A percentile compares a stretch with the other conserved stretches of the same genome.
Conservation (phyloP, 2,797 vertebrate species). For the Chelon auratus region DNA sequence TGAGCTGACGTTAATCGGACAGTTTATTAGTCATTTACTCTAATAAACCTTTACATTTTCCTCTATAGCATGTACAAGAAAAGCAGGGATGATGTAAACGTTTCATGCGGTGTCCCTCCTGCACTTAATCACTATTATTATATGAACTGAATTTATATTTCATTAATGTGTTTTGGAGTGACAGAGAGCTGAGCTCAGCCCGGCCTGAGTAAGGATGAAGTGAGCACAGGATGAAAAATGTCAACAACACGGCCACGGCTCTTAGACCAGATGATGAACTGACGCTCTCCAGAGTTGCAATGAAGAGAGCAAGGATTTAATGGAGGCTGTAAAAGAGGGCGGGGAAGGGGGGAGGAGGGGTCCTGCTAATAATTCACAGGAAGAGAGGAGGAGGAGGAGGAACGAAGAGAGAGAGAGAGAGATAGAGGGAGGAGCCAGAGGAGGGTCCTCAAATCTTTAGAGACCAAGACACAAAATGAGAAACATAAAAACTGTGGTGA, state of each 20-base stretch:
- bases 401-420: background rate
- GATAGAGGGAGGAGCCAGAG: slow-evolving; percentile 5
- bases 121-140: slow-evolving; percentile 42
- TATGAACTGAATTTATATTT: slow-evolving; percentile 58
- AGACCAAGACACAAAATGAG: no score
- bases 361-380: slow-evolving; percentile 70
- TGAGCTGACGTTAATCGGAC: background rate
- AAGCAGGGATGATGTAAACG: background rate
- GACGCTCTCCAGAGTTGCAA: slow-evolving; percentile 48
- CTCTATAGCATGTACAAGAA: background rate
- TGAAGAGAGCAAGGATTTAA: slow-evolving; percentile 72
- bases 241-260: slow-evolving; percentile 30
- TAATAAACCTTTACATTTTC: background rate
- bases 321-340: slow-evolving; percentile 73
- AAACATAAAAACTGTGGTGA: no score
- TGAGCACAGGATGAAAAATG: slow-evolving; percentile 50
- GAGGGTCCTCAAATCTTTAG: no score
- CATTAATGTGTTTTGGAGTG: slow-evolving; percentile 31
- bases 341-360: slow-evolving; percentile 39
- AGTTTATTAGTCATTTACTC: slow-evolving; percentile 14
- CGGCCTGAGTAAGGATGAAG: slow-evolving; percentile 33
- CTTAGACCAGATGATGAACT: slow-evolving; percentile 69
- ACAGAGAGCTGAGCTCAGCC: slow-evolving; percentile 28
- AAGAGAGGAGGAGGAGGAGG: slow-evolving; percentile 4
- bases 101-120: background rate